A percentile compares a stretch with the other conserved stretches of the same genome.
Conservation (phyloP, 2,888 invertebrate species). For the Uropetala carovei region DNA sequence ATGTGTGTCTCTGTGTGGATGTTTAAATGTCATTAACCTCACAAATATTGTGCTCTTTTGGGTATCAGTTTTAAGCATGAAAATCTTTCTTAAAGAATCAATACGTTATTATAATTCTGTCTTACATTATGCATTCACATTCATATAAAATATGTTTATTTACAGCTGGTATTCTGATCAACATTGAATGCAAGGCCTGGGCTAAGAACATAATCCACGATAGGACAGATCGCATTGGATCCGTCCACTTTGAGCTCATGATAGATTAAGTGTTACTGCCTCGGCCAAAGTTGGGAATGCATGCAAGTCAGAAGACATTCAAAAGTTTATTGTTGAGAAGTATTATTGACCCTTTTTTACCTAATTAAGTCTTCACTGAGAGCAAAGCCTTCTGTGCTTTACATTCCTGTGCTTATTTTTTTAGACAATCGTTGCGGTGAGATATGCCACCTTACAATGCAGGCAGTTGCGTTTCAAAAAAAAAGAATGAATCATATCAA, state of each 20-base stretch:
- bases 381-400: slow-evolving; percentile 48
- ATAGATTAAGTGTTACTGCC: slow-evolving; percentile 73
- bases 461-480: slow-evolving; percentile 28
- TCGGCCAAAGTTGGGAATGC: slow-evolving; percentile 12
- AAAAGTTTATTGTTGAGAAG: slow-evolving; percentile 45
- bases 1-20: no score
- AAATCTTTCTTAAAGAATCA: not conserved
- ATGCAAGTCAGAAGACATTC: slow-evolving; percentile 38
- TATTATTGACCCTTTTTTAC: slow-evolving; percentile 48
- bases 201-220: slow-evolving; percentile 75
- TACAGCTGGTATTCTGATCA: slow-evolving; percentile 72
- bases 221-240: slow-evolving; percentile 74
- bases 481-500: slow-evolving; percentile 24
- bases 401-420: slow-evolving; percentile 54
- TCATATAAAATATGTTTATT: slow-evolving; percentile 51
- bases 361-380: slow-evolving; percentile 1
- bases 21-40: no score
- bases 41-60: no score
- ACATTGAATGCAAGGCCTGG: slow-evolving; percentile 74
- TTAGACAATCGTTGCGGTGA: slow-evolving; percentile 37
- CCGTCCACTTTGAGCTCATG: slow-evolving; percentile 76
- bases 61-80: no score
- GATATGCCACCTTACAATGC: slow-evolving; percentile 21
- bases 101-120: not conserved
- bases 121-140: not conserved